phyloP scores from a whole-genome alignment of 2,888 invertebrate species.

The Muschampia plurimacula region DNA sequence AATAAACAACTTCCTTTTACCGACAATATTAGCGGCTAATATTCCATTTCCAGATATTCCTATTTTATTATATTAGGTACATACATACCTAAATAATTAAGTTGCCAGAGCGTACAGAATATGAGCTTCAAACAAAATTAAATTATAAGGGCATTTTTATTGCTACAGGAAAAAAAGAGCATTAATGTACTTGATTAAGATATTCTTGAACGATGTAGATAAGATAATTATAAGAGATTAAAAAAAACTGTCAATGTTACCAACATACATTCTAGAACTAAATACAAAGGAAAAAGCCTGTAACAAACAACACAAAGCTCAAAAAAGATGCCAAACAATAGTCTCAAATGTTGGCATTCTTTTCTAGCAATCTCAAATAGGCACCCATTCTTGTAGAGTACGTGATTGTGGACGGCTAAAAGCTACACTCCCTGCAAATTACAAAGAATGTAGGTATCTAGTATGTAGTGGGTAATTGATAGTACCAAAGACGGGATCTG shows the following conservation, averaged over 20 bases:
- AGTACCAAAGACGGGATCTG: slow-evolving; percentile 51
- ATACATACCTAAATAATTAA: no score
- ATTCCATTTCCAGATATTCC: background rate
- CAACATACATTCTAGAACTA: slow-evolving; percentile 20
- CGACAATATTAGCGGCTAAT: background rate
- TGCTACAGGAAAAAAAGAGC: background rate
- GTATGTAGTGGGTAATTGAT: slow-evolving; percentile 61
- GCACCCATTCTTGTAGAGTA: slow-evolving; percentile 35
- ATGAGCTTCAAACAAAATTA: background rate
- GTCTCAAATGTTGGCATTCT: slow-evolving; percentile 38
- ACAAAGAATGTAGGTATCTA: slow-evolving; percentile 28
- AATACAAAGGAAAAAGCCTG: slow-evolving; percentile 28
- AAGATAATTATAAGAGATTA: background rate
- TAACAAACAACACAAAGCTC: slow-evolving; percentile 32
- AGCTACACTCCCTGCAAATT: slow-evolving; percentile 37
- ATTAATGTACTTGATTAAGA: background rate
- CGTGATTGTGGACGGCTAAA: slow-evolving; percentile 36
- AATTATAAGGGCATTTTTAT: background rate
- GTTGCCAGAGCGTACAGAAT: background rate
- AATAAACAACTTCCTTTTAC: background rate
- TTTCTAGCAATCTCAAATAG: slow-evolving; percentile 38
- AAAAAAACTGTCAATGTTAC: background rate
- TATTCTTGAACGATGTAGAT: background rate
- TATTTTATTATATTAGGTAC: background rate
- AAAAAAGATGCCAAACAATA: slow-evolving; percentile 36